Evolutionary conservation across 37 sponge, comb jelly and placozoan genomes (phyloP), one percentile per base, ranked within the genome.

Genomic region (Ephydatia muelleri): DNA sequence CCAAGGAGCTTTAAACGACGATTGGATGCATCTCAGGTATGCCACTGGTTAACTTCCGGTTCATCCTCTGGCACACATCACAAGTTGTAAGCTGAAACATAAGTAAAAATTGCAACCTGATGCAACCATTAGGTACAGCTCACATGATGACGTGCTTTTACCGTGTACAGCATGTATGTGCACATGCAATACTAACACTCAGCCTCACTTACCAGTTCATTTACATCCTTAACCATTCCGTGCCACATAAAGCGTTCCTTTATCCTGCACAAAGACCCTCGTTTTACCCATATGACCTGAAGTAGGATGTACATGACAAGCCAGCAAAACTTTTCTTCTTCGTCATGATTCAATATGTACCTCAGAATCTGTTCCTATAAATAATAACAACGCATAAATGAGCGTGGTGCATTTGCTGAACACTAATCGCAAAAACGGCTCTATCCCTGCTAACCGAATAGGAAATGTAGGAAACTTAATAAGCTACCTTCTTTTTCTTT

Each of bases 1-100:
- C 92, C 92, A 91, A 28, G 92, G 92, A 5, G 35, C 13, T 32
- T 79, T 72, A n/a, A 35, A 87, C 92, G 47, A 70, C 27, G 33
- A 91, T 68, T 25, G 92, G 92, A 65, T 91, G 73, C 3, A 91
- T 80, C 64, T 83, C 64, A 5, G 92, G 84, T 12, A 34, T 36
- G n/a, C 77, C 83, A 66, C 70, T 86, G 13, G 80, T 87, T 48
- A 91, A 38, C 34, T 91, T 87, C 38, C 84, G 35, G 37, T 87
- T 91, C 71, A 83, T 79, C 16, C 81, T 29, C 80, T 91, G 92
- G 73, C 92, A 91, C 25, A 80, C 80, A 80, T 91, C 88, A 73
- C 92, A 91, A n/a, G 65, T 78, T 26, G 43, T 11, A 23, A 90
- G 49, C 91, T 90, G 71, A 13, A 65, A 43, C 6, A 43, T 9